A percentile compares a stretch with the other conserved stretches of the same genome.
phyloP scores from a whole-genome alignment of 2,888 invertebrate species.

The Sesia bembeciformis region DNA sequence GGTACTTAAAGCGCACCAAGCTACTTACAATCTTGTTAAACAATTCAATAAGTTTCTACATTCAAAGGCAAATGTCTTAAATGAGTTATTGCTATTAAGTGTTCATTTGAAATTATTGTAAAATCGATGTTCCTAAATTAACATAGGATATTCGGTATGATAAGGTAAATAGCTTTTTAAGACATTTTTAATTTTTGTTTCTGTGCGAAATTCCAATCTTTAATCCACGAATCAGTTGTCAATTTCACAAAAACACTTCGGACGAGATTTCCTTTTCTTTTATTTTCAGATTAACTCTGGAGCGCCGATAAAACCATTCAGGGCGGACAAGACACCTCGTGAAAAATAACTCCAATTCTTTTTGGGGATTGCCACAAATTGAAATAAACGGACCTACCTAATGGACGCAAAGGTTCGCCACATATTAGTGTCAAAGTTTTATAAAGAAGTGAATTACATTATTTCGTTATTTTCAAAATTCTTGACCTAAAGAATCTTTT shows the following conservation, averaged over 20 bases:
- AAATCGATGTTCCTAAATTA: not conserved
- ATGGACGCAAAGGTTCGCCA: slow-evolving; percentile 3
- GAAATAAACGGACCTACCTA: slow-evolving; percentile 6
- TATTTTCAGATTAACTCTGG: not conserved
- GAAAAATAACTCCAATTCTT: not conserved
- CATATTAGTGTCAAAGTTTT: not conserved
- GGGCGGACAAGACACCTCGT: not conserved
- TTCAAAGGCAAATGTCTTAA: slow-evolving; percentile 5
- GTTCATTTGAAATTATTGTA: slow-evolving; percentile 3
- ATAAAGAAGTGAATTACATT: not conserved
- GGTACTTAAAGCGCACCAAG: slow-evolving; percentile 20
- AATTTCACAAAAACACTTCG: no score
- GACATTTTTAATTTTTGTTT: no score
- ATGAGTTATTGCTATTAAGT: slow-evolving; percentile 9
- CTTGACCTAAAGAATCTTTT: no score
- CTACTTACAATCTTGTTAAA: slow-evolving; percentile 15
- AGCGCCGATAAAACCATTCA: not conserved
- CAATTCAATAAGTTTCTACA: slow-evolving; percentile 17
- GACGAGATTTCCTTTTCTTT: not conserved
- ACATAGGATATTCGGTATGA: not conserved
- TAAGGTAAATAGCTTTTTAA: no score
- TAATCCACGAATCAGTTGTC: no score
- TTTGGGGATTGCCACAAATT: slow-evolving; percentile 5
- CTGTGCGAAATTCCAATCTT: no score
- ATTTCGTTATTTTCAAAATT: not conserved